Evolutionary conservation across 2,113 vertebrate genomes (phyloP).

Genomic region (Pelvicachromis taeniatus): DNA sequence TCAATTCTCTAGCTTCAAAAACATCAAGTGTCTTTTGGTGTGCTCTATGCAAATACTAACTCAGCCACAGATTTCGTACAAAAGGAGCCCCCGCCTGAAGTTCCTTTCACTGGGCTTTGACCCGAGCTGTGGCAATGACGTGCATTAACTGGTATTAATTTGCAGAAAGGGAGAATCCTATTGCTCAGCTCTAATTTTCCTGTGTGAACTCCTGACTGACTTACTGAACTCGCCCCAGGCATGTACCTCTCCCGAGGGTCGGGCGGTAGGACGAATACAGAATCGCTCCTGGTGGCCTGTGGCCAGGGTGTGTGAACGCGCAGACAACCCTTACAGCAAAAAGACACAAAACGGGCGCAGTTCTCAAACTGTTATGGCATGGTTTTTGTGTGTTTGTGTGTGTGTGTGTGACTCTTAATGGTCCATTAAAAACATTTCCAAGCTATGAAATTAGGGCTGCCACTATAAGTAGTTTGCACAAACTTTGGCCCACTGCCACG

Average conservation of each 20-base stretch:
- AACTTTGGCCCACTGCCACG: not conserved
- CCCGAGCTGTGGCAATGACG: conserved; percentile 8
- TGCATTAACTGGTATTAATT: conserved; percentile 12
- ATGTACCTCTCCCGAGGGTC: not conserved
- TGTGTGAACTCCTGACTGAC: not conserved
- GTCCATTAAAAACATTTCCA: not conserved
- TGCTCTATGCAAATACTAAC: not conserved
- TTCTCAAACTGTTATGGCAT: not conserved
- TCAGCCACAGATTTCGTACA: not conserved
- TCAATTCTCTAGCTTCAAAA: not conserved
- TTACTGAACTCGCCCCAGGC: not conserved
- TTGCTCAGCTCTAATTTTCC: not conserved
- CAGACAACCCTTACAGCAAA: not conserved
- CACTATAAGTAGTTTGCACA: not conserved
- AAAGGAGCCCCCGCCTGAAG: not conserved
- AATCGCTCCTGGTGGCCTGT: not conserved
- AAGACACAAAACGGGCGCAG: not conserved
- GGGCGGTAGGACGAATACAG: not conserved
- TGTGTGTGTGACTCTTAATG: not conserved
- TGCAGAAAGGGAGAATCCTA: not conserved
- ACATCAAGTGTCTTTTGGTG: conserved; percentile 13
- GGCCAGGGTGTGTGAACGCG: not conserved
- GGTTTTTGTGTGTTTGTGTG: not conserved
- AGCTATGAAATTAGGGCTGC: not conserved
- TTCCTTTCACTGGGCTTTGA: conserved; percentile 5